Conservation (phyloP, 2,888 invertebrate genomes). For the Sinhomidia bicolor region DNA sequence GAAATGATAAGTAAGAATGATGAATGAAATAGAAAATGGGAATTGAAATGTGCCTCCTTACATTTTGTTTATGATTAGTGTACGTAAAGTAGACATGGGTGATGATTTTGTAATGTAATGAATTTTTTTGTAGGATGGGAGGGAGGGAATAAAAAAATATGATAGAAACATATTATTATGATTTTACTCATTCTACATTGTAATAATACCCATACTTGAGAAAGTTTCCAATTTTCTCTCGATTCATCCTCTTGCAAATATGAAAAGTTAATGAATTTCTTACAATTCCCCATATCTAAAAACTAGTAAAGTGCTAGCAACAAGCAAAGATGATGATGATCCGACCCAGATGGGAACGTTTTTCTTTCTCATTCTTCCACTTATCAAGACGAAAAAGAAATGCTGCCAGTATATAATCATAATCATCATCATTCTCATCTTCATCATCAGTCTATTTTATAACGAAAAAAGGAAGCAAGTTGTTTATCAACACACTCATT, state of each 20-base stretch:
- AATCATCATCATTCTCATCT: no score
- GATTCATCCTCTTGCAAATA: neutral
- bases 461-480: neutral
- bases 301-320: no score
- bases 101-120: no score
- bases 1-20: no score
- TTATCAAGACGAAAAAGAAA: neutral
- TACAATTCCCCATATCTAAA: constrained; percentile 4
- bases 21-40: neutral
- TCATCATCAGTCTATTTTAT: neutral
- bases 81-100: no score
- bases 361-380: neutral
- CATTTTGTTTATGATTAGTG: no score
- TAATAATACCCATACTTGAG: no score
- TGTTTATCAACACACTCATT: constrained; percentile 1
- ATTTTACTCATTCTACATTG: no score
- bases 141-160: neutral
- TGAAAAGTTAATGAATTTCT: constrained; percentile 18
- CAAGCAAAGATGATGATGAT: no score
- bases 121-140: neutral
- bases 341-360: no score
- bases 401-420: neutral
- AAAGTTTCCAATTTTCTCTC: neutral
- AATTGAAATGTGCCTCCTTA: no score
- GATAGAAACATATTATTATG: no score